A percentile compares a stretch with the other conserved stretches of the same genome.
Evolutionary conservation across 2,797 vertebrate genomes (phyloP).

Genomic region (Anguilla megastoma): DNA sequence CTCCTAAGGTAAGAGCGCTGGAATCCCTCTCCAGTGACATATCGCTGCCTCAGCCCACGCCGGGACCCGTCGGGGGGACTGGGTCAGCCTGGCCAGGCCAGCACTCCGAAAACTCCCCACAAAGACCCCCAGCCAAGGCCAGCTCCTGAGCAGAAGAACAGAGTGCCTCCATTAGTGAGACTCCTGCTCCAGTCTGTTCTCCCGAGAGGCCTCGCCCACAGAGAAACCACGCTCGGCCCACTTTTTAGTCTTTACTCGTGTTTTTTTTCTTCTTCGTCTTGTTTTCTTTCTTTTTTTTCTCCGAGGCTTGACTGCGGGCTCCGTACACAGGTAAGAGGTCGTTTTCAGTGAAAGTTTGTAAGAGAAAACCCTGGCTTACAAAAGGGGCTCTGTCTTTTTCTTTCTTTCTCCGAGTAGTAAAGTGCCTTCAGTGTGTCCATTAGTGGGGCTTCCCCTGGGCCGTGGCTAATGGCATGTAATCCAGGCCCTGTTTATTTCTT

Average conservation of each 20-base stretch:
- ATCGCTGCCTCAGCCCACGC: conserved; percentile 35
- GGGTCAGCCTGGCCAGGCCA: conserved; percentile 38
- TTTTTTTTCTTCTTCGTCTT: background rate
- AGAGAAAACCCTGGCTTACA: conserved; percentile 11
- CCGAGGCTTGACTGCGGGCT: background rate
- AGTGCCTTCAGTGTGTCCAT: background rate
- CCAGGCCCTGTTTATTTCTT: conserved; percentile 14
- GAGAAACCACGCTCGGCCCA: background rate
- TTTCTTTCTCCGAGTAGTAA: background rate
- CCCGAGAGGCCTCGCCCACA: background rate
- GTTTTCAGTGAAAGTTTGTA: background rate
- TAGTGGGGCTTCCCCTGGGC: background rate
- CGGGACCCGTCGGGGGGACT: conserved; percentile 33
- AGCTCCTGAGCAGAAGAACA: background rate
- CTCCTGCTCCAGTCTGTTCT: background rate
- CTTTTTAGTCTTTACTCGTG: background rate
- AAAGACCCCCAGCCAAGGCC: background rate
- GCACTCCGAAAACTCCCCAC: conserved; percentile 32
- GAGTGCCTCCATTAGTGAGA: background rate
- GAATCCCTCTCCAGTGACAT: conserved; percentile 39
- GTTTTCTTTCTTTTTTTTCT: background rate
- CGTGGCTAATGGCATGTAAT: background rate
- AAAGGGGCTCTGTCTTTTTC: background rate
- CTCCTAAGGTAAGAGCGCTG: conserved; percentile 1
- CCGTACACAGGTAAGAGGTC: conserved; percentile 31